phyloP scores from a whole-genome alignment of 1,140 invertebrate species.

The Drosophila varians region DNA sequence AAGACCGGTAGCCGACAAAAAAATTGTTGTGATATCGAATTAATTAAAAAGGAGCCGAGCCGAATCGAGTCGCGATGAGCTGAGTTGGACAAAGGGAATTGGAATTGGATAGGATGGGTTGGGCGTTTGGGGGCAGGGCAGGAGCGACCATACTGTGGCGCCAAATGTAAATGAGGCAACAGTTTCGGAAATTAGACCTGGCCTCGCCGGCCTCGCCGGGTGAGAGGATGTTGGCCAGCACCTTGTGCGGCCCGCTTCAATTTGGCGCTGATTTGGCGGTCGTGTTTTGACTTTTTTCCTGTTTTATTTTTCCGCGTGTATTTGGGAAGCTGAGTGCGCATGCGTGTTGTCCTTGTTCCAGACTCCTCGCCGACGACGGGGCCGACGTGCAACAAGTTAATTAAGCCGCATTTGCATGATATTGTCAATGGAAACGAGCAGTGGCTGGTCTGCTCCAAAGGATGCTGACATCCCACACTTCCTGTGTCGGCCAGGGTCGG shows the following conservation, averaged over 20 bases:
- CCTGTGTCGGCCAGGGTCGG: constrained; percentile 54
- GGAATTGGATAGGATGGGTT: constrained; percentile 13
- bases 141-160: constrained; percentile 37
- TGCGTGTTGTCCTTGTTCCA: constrained; percentile 61
- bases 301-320: constrained; percentile 7
- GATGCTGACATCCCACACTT: constrained; percentile 70
- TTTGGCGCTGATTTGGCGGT: constrained; percentile 79
- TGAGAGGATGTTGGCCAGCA: constrained; percentile 47
- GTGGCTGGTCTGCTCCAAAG: not conserved
- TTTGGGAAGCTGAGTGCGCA: constrained; percentile 58
- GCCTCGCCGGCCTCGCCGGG: not conserved
- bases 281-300: constrained; percentile 54
- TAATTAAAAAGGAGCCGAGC: constrained; percentile 69
- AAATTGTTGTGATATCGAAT: constrained; percentile 79
- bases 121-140: not conserved
- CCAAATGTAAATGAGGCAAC: constrained; percentile 78
- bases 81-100: constrained; percentile 34
- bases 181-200: constrained; percentile 67
- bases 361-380: constrained; percentile 29
- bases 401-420: constrained; percentile 80
- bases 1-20: constrained; percentile 78
- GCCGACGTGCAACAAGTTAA: constrained; percentile 81
- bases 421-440: constrained; percentile 28
- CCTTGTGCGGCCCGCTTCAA: constrained; percentile 76
- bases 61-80: constrained; percentile 6